Percentiles rank a stretch among this genome's conserved stretches.
These are phyloP conservation scores for Himantopus leucocephalus DNA, from an alignment of 2,113 vertebrate species.

Conservation along the genomic window DNA sequence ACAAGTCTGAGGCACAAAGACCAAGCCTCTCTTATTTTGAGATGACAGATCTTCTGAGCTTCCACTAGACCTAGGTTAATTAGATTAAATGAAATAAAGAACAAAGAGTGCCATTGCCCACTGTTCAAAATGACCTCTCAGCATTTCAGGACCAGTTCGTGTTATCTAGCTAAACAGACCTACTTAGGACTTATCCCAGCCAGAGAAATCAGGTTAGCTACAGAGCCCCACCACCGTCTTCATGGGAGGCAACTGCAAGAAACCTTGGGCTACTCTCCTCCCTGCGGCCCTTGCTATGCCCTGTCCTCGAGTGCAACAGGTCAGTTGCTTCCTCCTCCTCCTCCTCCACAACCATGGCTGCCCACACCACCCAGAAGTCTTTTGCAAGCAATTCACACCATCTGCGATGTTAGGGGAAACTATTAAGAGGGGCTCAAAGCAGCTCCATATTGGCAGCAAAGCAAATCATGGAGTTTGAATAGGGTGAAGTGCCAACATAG, in stretches of 20 bases:
- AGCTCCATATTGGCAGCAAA: neutral
- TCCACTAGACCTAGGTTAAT: neutral
- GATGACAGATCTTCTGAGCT: neutral
- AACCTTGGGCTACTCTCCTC: neutral
- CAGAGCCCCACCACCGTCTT: neutral
- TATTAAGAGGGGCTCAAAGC: neutral
- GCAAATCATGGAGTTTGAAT: neutral
- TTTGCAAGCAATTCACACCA: neutral
- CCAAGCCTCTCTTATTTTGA: neutral
- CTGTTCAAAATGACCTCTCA: neutral
- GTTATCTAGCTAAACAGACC: neutral
- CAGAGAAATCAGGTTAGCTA: neutral
- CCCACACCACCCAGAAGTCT: neutral
- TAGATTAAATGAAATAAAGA: neutral
- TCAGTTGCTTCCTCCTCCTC: neutral
- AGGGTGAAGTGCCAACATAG: neutral
- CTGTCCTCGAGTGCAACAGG: neutral
- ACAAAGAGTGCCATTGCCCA: too few relatives aligned
- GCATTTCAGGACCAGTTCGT: neutral
- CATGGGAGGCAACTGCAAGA: neutral
- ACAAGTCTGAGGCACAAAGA: neutral
- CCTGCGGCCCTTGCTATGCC: neutral
- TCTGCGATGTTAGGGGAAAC: accelerated
- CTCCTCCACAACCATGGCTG: neutral
- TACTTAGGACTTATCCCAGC: neutral